These are phyloP conservation scores for Paracanthobrama guichenoti DNA, from an alignment of 2,113 vertebrate genomes.

Conservation along the genomic window DNA sequence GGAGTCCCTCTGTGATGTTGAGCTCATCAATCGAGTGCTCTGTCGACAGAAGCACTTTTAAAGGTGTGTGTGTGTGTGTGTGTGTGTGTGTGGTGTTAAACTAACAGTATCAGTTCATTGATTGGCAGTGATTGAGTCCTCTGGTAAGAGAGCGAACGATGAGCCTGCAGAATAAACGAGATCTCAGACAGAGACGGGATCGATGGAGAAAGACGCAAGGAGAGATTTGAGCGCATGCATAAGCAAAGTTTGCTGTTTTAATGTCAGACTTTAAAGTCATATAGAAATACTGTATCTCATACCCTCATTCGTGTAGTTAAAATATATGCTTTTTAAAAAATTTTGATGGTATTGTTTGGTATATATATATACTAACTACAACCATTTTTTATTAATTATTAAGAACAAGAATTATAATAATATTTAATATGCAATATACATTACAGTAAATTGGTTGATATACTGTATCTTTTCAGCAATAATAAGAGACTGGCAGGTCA, in stretches of 20 bases:
- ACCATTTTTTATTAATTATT: too few relatives aligned
- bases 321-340: too few relatives aligned
- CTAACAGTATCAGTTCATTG: slow-evolving; percentile 45
- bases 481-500: not conserved
- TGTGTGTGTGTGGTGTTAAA: slow-evolving; percentile 32
- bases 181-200: slow-evolving; percentile 7
- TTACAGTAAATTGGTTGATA: not conserved
- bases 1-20: not conserved
- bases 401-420: too few relatives aligned
- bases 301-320: too few relatives aligned
- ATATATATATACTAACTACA: too few relatives aligned
- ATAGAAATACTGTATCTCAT: too few relatives aligned
- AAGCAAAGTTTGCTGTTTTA: not conserved
- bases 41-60: slow-evolving; percentile 13
- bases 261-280: not conserved
- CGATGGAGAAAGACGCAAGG: not conserved
- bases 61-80: too few relatives aligned
- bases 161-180: not conserved
- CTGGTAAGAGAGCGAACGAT: slow-evolving; percentile 27
- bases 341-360: too few relatives aligned
- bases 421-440: too few relatives aligned
- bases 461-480: not conserved
- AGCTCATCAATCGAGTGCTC: not conserved
- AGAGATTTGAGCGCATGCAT: slow-evolving; percentile 37
- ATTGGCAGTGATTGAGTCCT: slow-evolving; percentile 32